Percentiles rank a stretch among this genome's conserved stretches.
phyloP scores from a whole-genome alignment of 2,888 invertebrate genomes.

The Aspidiotus rigidus region DNA sequence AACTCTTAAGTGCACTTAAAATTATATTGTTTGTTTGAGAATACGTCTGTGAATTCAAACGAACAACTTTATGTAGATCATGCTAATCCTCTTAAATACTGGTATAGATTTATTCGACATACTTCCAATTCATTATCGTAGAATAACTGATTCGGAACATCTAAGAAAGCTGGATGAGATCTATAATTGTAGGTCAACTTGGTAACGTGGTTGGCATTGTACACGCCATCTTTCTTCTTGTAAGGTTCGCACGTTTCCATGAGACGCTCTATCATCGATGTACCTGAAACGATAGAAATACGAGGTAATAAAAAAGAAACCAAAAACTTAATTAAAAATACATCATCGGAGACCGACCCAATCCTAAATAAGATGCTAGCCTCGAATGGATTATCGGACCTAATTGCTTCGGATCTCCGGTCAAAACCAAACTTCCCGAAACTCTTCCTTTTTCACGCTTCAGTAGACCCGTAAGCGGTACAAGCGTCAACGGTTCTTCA shows the following conservation, averaged over 20 bases:
- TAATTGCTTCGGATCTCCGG: conserved; percentile 66
- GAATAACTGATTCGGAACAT: conserved; percentile 12
- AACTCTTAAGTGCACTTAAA: no score
- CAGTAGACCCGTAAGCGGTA: conserved; percentile 48
- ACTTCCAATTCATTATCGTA: conserved; percentile 9
- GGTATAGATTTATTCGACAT: neutral
- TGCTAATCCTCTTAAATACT: neutral
- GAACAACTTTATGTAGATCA: no score
- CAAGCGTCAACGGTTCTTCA: conserved; percentile 57
- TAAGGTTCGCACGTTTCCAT: conserved; percentile 1
- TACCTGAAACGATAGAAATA: neutral
- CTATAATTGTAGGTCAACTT: conserved; percentile 17
- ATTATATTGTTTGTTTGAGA: no score
- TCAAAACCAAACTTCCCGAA: conserved; percentile 52
- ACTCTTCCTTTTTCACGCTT: conserved; percentile 38
- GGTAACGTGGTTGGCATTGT: neutral
- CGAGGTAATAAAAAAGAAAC: neutral
- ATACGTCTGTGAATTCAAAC: no score
- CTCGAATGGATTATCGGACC: conserved; percentile 53
- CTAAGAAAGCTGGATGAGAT: conserved; percentile 9
- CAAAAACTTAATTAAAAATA: neutral
- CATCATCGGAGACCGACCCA: conserved; percentile 41
- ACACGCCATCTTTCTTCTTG: neutral
- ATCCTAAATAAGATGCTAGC: conserved; percentile 42
- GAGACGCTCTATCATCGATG: conserved; percentile 13